Conservation (phyloP, 2,797 vertebrate species). For the Yasuhikotakia modesta region DNA sequence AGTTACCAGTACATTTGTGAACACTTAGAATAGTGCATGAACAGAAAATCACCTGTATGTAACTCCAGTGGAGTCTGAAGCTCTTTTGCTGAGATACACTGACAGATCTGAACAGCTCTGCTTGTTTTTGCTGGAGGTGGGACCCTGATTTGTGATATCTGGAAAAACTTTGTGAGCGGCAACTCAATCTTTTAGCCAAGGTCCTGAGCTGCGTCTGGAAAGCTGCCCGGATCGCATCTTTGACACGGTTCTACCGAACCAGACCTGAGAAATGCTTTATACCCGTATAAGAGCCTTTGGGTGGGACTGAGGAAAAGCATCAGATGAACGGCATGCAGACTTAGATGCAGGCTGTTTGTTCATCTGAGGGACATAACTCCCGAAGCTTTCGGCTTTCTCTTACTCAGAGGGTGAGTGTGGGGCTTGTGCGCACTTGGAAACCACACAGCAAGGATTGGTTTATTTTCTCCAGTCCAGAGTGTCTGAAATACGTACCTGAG, state of each 20-base stretch:
- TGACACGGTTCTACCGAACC: conserved; percentile 19
- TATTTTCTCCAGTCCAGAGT: conserved; percentile 52
- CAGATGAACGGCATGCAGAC: background rate
- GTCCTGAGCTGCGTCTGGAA: conserved; percentile 39
- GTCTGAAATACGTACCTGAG: conserved; percentile 61
- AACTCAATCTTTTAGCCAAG: conserved; percentile 58
- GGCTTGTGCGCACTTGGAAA: conserved; percentile 45
- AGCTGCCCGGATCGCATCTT: conserved; percentile 20
- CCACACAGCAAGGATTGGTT: conserved; percentile 51
- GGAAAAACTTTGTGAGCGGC: conserved; percentile 41
- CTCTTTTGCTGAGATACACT: conserved; percentile 27
- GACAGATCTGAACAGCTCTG: conserved; percentile 27
- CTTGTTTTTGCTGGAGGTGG: conserved; percentile 48
- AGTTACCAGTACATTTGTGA: no score
- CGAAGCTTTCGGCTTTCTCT: background rate
- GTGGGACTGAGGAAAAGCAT: background rate
- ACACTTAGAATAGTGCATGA: background rate
- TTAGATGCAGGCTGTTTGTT: background rate
- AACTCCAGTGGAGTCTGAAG: conserved; percentile 14
- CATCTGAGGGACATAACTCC: background rate
- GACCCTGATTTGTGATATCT: conserved; percentile 50
- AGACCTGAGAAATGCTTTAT: conserved; percentile 17
- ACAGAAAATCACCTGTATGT: conserved; percentile 1
- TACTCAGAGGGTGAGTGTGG: background rate
- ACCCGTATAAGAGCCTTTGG: background rate